Evolutionary conservation across 2,113 vertebrate species (phyloP).

Genomic region (Dendropsophus ebraccatus): DNA sequence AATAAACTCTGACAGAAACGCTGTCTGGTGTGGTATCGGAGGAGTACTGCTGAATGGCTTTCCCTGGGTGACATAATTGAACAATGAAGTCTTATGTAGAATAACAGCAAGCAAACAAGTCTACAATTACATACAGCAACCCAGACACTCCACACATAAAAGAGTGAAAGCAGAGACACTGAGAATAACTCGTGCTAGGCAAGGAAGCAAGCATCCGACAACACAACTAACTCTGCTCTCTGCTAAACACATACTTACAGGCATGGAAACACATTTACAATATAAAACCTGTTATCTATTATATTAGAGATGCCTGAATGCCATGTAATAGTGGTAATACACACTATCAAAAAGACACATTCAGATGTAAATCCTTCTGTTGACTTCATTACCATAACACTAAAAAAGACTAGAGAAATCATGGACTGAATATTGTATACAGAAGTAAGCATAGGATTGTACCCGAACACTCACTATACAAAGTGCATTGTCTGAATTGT

Average conservation of each 20-base stretch:
- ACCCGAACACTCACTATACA: neutral
- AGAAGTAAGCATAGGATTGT: neutral
- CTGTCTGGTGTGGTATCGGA: neutral
- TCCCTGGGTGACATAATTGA: neutral
- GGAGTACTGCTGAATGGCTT: conserved; percentile 4
- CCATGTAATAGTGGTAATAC: neutral
- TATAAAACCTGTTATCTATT: neutral
- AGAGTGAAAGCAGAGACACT: neutral
- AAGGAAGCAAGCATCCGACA: neutral
- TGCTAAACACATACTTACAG: neutral
- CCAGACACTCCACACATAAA: conserved; percentile 15
- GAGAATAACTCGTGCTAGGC: neutral
- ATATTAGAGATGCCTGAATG: neutral
- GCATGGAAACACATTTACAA: conserved; percentile 8
- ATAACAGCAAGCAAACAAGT: conserved; percentile 2
- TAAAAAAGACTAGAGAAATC: neutral
- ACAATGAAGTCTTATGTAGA: neutral
- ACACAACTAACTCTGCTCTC: neutral
- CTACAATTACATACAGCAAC: conserved; percentile 6
- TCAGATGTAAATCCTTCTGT: neutral
- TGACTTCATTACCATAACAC: conserved; percentile 3
- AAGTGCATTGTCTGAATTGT: neutral
- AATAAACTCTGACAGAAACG: neutral
- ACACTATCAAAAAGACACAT: conserved; percentile 7
- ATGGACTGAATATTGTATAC: neutral